phyloP scores from a whole-genome alignment of 35 echinoderm and acorn worm genomes.

The Stichopus chloronotus region DNA sequence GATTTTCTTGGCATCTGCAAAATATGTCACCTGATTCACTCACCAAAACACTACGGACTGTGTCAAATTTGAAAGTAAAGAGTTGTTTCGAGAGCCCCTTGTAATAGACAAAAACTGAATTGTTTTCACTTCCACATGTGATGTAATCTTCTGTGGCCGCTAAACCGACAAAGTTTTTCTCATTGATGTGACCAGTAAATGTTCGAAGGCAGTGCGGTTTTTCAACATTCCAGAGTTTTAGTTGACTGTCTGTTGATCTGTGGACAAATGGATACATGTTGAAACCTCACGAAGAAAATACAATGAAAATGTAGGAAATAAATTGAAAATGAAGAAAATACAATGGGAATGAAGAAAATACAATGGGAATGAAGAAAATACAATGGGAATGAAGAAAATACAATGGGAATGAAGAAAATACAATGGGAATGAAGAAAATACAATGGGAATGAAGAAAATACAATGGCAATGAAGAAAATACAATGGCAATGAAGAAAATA shows the following conservation, averaged over 20 bases:
- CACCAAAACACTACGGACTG: conserved; percentile 88
- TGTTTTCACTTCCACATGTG: conserved; percentile 95
- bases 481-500: too few species aligned
- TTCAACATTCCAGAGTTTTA: conserved; percentile 97
- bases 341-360: neutral
- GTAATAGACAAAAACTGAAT: conserved; percentile 94
- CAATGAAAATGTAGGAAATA: neutral
- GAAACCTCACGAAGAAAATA: neutral
- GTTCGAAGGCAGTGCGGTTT: conserved; percentile 96
- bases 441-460: too few species aligned
- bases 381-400: too few species aligned
- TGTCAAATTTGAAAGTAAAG: conserved; percentile 98
- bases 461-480: too few species aligned
- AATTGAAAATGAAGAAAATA: neutral
- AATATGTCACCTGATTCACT: neutral
- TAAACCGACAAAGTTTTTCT: conserved; percentile 99
- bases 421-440: too few species aligned
- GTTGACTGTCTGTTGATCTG: conserved; percentile 97
- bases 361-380: too few species aligned
- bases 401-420: too few species aligned
- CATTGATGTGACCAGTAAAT: conserved; percentile 89
- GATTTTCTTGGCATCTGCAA: too few species aligned
- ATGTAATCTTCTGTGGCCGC: conserved; percentile 98
- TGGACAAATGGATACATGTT: neutral
- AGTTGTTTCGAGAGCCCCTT: conserved; percentile 98